Evolutionary conservation across 2,113 vertebrate genomes (phyloP).

Genomic region (Dendrocopos noguchii): DNA sequence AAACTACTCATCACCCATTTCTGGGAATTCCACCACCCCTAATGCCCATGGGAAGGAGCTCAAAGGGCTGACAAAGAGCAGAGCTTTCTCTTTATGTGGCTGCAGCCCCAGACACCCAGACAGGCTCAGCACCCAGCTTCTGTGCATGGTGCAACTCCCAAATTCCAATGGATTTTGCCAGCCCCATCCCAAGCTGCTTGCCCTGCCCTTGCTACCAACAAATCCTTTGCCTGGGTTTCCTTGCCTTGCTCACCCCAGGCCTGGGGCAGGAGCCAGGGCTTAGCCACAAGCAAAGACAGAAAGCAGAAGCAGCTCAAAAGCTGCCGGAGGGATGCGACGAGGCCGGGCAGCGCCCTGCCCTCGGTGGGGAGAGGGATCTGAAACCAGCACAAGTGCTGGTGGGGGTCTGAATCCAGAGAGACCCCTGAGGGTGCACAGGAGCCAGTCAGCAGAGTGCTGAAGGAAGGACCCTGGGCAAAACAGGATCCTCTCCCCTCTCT

Average conservation of each 20-base stretch:
- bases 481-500: neutral
- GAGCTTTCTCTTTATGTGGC: neutral
- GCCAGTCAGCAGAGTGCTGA: fast-evolving
- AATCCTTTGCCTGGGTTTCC: neutral
- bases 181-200: neutral
- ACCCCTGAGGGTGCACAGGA: neutral
- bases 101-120: neutral
- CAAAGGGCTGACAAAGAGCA: neutral
- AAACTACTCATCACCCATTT: neutral
- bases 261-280: neutral
- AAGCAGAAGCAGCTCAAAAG: neutral
- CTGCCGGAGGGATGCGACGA: fast-evolving
- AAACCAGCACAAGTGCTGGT: fast-evolving
- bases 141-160: neutral
- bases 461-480: neutral
- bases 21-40: neutral
- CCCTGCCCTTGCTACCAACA: neutral
- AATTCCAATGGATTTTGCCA: neutral
- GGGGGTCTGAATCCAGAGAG: neutral
- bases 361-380: neutral
- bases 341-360: neutral
- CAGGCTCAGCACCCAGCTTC: neutral
- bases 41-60: neutral
- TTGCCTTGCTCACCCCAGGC: neutral
- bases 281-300: neutral